Conservation (phyloP, 2,888 invertebrate species). For the Netelia fuscicornis region DNA sequence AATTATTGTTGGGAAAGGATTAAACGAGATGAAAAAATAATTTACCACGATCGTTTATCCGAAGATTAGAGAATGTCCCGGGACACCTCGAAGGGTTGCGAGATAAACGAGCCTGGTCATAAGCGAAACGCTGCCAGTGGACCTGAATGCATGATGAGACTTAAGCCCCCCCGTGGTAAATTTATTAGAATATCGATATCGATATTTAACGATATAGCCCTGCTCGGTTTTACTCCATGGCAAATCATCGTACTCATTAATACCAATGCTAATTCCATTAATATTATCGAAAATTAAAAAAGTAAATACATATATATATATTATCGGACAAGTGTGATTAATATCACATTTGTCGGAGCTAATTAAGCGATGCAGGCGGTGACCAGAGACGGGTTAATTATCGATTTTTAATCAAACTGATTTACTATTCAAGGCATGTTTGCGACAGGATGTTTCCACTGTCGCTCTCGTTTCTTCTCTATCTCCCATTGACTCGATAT, state of each 20-base stretch:
- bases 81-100: no score
- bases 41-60: no score
- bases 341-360: constrained; percentile 57
- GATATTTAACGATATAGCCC: constrained; percentile 18
- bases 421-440: constrained; percentile 40
- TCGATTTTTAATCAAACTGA: constrained; percentile 64
- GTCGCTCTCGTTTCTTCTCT: constrained; percentile 21
- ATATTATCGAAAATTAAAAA: constrained; percentile 21
- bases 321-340: constrained; percentile 33
- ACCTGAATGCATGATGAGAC: neutral
- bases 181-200: constrained; percentile 33
- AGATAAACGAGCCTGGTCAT: no score
- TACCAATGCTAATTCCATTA: constrained; percentile 24
- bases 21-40: no score
- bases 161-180: constrained; percentile 6
- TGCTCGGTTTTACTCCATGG: neutral
- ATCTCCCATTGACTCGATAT: neutral
- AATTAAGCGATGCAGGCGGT: constrained; percentile 39
- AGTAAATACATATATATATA: constrained; percentile 20
- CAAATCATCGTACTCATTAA: constrained; percentile 1
- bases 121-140: no score
- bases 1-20: no score
- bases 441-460: constrained; percentile 42
- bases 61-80: no score
- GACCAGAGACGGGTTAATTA: constrained; percentile 48